A percentile compares a stretch with the other conserved stretches of the same genome.
phyloP scores from a whole-genome alignment of 2,113 vertebrate genomes.

The Pygoscelis antarcticus region DNA sequence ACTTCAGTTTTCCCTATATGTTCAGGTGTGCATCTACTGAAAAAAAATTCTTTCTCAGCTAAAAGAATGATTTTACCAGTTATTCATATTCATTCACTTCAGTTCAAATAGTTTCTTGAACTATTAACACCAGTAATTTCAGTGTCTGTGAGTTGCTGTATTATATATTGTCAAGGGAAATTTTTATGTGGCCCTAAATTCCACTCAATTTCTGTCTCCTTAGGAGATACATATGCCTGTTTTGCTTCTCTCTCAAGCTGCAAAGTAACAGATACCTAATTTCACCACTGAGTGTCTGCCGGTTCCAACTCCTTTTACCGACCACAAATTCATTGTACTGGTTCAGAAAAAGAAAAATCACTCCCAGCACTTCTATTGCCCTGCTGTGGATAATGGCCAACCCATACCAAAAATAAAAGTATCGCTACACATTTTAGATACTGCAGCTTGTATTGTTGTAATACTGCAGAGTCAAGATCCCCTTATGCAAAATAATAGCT shows the following conservation, averaged over 20 bases:
- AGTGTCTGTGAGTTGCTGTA: not conserved
- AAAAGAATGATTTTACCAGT: not conserved
- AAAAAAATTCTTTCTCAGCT: not conserved
- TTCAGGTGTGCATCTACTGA: not conserved
- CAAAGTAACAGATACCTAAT: not conserved
- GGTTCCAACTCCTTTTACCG: not conserved
- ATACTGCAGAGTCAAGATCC: not conserved
- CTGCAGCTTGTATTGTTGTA: not conserved
- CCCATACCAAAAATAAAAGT: not conserved
- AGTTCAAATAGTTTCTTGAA: not conserved
- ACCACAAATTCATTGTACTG: not conserved
- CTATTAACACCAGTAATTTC: not conserved
- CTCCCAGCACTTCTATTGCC: not conserved
- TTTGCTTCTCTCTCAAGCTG: not conserved
- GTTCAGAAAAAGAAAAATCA: constrained; percentile 39
- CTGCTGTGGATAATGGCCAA: not conserved
- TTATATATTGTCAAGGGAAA: not conserved
- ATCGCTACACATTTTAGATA: constrained; percentile 4
- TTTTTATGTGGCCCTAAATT: not conserved
- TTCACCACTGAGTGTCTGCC: not conserved
- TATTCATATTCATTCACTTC: not conserved
- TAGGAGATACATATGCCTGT: not conserved
- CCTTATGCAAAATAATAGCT: constrained; percentile 65
- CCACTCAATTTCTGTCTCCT: not conserved
- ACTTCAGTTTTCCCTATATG: not conserved